Percentiles rank a stretch among this genome's conserved stretches.
Evolutionary conservation across 2,888 invertebrate genomes (phyloP).

Genomic region (Mellilla xanthometata): DNA sequence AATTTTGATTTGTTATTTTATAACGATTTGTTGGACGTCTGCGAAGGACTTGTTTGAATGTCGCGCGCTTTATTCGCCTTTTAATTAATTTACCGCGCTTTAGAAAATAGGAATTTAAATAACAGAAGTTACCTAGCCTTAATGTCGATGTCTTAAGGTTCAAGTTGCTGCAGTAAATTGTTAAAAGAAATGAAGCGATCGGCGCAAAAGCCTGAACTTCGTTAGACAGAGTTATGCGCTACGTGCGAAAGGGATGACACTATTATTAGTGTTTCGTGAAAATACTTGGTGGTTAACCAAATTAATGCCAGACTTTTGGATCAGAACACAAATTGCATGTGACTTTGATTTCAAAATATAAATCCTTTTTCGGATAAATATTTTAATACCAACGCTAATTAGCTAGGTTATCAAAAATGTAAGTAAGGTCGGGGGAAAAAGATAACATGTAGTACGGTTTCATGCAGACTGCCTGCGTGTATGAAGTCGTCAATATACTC

Average conservation of each 20-base stretch:
- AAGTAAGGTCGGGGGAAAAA: too few species aligned
- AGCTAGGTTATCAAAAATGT: too few species aligned
- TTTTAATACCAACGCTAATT: too few species aligned
- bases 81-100: neutral
- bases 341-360: too few species aligned
- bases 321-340: too few species aligned
- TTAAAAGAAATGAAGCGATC: neutral
- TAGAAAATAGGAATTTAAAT: neutral
- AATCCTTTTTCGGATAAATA: too few species aligned
- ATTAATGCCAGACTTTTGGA: conserved; percentile 6
- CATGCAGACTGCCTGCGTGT: too few species aligned
- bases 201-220: conserved; percentile 12
- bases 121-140: neutral
- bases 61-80: neutral
- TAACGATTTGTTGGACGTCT: conserved; percentile 24
- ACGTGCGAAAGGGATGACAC: conserved; percentile 22
- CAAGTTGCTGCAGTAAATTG: conserved; percentile 9
- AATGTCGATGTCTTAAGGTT: conserved; percentile 2
- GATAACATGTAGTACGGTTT: too few species aligned
- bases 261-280: conserved; percentile 15
- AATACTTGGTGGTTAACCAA: conserved; percentile 11
- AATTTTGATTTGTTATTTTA: conserved; percentile 37
- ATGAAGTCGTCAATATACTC: too few species aligned
- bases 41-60: conserved; percentile 16
- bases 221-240: conserved; percentile 14